Base-by-base conservation (phyloP, 2,888 invertebrate species). In the Hylaea fasciaria region DNA sequence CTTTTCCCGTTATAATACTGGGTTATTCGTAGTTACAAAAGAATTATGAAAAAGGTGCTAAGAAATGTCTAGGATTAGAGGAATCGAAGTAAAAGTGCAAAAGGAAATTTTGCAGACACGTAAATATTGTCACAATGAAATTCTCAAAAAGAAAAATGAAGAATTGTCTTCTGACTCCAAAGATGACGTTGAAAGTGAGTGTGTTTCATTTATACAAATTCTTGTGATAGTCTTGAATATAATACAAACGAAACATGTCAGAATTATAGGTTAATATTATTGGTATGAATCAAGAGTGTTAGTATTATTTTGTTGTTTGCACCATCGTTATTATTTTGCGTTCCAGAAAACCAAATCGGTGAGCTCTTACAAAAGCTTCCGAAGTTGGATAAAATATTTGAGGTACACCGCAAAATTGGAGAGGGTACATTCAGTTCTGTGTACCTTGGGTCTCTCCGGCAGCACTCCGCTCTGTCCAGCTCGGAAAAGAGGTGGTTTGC, bases 391-490 rank as follows among this genome's bases (percentile, higher is more conserved):
- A 93, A 93, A 66, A 90, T 94, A 65, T 96, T 96, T 77, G 89
- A 94, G 68, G 89, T 96, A 37, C 94, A 95, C 79, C 93, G 93
- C 40, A 95, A 96, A 76, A 95, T 96, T 71, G 96, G 96, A 0
- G 95, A 95, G 88, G 97, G 97, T 14, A 97, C 97, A 1, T 98
- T 98, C 78, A 97, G 97, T 81, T 96, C 96, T 0, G 98, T 98
- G 22, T 96, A 96, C 76, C 86, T 97, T 73, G 97, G 96, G 0
- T 94, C 95, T 2, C 83, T 96, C 53, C 94, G 94, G 79, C 87
- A 90, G 65, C 87, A 89, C 35, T 64, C 81, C 0, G 59, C 65
- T 8, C 67, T 93, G 62, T 81, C 91, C 0, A 82, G 87, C 0
- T 67, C 82, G 7, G 80, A 88, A 54, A 93, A 93, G 49, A 92